Evolutionary conservation across 2,888 invertebrate genomes (phyloP), one percentile per base, ranked within the genome.

Genomic region (Xanthostigma xanthostigma): DNA sequence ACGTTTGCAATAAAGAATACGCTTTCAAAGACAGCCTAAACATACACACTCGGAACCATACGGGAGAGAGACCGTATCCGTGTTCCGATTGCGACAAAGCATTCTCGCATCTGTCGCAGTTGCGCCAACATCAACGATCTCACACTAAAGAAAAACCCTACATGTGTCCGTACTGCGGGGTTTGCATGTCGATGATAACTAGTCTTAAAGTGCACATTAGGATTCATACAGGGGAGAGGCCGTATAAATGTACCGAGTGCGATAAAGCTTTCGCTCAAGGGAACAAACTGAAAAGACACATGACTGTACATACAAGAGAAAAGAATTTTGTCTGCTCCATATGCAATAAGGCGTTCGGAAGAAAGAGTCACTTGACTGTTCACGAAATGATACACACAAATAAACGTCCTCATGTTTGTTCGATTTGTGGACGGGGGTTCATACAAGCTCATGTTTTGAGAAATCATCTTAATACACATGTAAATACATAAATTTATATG

Each of bases 311-410:
- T 41, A 56, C 58, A 1, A 58, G 59, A 1, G 54, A 53, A 35
- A 58, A 55, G 46, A 55, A 54, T 27, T 51, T 53, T 46, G 44
- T 43, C 27, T 76, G 76, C 53, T 72, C 73, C 45, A 46, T 60
- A 9, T 66, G 76, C 57, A 73, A 72, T 2, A 74, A 72, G 54
- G 68, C 70, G 1, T 75, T 75, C 56, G 71, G 71, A 51, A 65
- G 72, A 12, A 56, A 72, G 43, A 69, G 71, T 5, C 71, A 73
- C 54, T 71, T 75, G 45, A 63, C 68, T 14, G 62, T 72, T 27
- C 76, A 76, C 52, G 69, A 65, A 50, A 67, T 70, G 1, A 72
- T 72, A 51, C 75, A 75, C 57, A 72, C 72, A 1, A 73, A 73
- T 48, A 72, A 74, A 54, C 66, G 72, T 55, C 72, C 70, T 41